phyloP scores from a whole-genome alignment of 2,113 vertebrate genomes.

The Ameiurus melas region DNA sequence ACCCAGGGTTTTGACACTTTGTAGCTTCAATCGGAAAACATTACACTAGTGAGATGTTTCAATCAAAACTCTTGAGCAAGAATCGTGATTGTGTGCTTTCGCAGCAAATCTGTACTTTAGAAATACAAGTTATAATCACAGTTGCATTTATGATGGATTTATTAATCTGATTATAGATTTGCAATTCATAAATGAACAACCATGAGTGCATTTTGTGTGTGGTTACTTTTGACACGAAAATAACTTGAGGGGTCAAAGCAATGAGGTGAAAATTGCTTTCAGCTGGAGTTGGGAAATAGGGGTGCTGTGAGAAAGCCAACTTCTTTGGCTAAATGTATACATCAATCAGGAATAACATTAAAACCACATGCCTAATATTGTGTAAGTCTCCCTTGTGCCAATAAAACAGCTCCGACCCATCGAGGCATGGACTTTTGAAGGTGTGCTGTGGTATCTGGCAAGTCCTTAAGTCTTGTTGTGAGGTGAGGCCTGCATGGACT shows the following conservation, averaged over 20 bases:
- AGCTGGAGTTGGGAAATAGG: not conserved
- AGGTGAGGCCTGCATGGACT: too few species aligned
- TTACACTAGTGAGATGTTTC: not conserved
- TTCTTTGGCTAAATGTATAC: not conserved
- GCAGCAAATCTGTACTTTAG: not conserved
- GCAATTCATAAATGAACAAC: not conserved
- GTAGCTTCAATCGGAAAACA: not conserved
- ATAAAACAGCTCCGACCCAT: too few species aligned
- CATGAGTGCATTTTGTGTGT: not conserved
- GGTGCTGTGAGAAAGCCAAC: not conserved
- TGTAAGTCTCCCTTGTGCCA: too few species aligned
- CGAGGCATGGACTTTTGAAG: too few species aligned
- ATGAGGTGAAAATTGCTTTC: conserved; percentile 9
- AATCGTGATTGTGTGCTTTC: not conserved
- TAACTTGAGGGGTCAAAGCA: not conserved
- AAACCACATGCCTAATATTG: too few species aligned
- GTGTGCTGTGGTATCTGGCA: too few species aligned
- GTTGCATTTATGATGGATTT: not conserved
- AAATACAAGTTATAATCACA: not conserved
- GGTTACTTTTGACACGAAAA: not conserved
- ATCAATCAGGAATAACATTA: too few species aligned
- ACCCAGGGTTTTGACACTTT: not conserved
- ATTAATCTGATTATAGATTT: not conserved
- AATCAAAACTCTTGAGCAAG: not conserved
- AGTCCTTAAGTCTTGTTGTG: too few species aligned